Evolutionary conservation across 2,797 vertebrate species (phyloP).

Genomic region (Eremophila alpestris): DNA sequence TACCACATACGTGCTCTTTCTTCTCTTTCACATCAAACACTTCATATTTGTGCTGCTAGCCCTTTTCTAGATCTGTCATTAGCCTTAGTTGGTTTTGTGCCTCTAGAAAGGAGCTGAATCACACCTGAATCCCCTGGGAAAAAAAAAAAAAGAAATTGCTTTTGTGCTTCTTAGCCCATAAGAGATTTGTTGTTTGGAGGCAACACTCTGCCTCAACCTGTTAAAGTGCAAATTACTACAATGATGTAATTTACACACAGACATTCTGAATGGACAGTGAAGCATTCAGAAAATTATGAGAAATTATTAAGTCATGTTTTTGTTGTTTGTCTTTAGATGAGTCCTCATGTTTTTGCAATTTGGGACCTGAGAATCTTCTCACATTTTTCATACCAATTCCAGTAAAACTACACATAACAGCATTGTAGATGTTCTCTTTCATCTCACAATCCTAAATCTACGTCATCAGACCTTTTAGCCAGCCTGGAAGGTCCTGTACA

Average conservation of each 20-base stretch:
- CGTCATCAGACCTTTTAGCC: background rate
- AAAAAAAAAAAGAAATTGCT: background rate
- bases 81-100: background rate
- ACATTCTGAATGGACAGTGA: background rate
- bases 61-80: background rate
- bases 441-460: background rate
- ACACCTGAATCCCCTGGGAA: background rate
- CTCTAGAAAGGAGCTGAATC: background rate
- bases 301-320: background rate
- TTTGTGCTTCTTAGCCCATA: rapidly evolving
- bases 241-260: background rate
- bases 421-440: background rate
- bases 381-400: background rate
- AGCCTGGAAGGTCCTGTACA: background rate
- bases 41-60: background rate
- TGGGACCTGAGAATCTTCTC: background rate
- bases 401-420: background rate
- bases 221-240: background rate
- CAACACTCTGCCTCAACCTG: background rate
- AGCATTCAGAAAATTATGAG: background rate
- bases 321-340: background rate
- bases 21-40: background rate
- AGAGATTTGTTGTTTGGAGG: background rate
- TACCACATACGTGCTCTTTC: background rate
- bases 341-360: background rate